These are phyloP conservation scores for Hermatobates lingyangjiaoensis DNA, from an alignment of 1,140 invertebrate genomes.

Conservation along the genomic window DNA sequence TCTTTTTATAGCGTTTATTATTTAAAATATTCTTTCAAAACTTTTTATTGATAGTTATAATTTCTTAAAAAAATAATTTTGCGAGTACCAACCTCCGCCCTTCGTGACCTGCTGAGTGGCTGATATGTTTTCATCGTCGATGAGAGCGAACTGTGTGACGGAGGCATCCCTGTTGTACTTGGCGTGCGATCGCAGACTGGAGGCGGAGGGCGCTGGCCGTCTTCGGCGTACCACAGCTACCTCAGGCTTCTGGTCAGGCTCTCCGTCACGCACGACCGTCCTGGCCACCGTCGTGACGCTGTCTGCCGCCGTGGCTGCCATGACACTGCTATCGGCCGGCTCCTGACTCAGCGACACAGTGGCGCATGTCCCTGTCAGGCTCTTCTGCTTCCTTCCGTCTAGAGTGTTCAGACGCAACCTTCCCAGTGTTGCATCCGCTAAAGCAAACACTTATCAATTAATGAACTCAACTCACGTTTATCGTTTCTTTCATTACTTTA, in stretches of 20 bases:
- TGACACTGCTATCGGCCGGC: too few relatives aligned
- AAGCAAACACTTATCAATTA: too few relatives aligned
- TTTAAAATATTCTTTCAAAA: too few relatives aligned
- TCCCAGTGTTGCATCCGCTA: conserved; percentile 15
- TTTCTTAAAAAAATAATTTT: too few relatives aligned
- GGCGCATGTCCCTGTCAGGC: conserved; percentile 1
- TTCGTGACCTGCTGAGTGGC: conserved; percentile 57
- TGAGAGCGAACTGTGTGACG: conserved; percentile 77
- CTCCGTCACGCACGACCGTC: conserved; percentile 16
- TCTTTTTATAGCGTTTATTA: too few relatives aligned
- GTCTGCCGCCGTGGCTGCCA: conserved; percentile 12
- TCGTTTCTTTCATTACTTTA: too few relatives aligned
- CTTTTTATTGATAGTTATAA: too few relatives aligned
- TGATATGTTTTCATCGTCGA: conserved; percentile 82
- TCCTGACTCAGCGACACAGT: conserved; percentile 16
- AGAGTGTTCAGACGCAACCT: conserved; percentile 11
- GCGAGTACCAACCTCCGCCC: too few relatives aligned
- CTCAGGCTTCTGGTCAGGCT: too few relatives aligned
- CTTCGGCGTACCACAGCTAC: conserved; percentile 26
- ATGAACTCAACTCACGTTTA: too few relatives aligned
- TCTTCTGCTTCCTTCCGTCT: conserved; percentile 9
- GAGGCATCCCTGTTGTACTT: conserved; percentile 31
- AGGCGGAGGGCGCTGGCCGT: conserved; percentile 13
- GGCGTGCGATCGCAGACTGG: conserved; percentile 7
- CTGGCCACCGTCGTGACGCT: conserved; percentile 16